Percentiles rank a stretch among this genome's conserved stretches.
phyloP scores from a whole-genome alignment of 2,888 invertebrate genomes.

The Hybos culiciformis region DNA sequence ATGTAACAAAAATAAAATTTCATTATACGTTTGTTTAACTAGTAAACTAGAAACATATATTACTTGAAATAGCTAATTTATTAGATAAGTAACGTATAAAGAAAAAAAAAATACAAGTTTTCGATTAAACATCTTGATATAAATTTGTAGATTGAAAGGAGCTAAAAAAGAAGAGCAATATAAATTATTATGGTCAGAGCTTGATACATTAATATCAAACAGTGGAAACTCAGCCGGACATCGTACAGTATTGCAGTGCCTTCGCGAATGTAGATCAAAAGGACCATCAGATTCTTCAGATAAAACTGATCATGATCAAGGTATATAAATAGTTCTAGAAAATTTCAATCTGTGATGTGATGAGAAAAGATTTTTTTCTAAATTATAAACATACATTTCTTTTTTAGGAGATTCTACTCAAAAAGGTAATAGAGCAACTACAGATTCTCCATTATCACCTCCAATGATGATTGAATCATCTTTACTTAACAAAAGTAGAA shows the following conservation, averaged over 20 bases:
- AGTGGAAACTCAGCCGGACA: conserved; percentile 69
- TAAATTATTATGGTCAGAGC: conserved; percentile 75
- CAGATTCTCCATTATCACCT: conserved; percentile 76
- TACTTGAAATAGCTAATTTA: no score
- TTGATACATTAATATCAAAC: conserved; percentile 68
- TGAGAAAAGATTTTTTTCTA: no score
- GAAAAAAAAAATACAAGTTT: not conserved
- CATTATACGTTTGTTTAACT: no score
- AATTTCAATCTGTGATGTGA: no score
- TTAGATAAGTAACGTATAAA: no score
- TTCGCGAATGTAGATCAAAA: conserved; percentile 55
- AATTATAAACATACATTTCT: conserved; percentile 16
- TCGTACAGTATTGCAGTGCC: conserved; percentile 59
- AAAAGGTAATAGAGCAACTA: conserved; percentile 50
- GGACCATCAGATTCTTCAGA: conserved; percentile 41
- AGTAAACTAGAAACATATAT: no score
- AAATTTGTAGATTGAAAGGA: conserved; percentile 26
- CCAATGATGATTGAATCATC: conserved; percentile 40
- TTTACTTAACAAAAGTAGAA: conserved; percentile 9
- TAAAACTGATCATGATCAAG: conserved; percentile 49
- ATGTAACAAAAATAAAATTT: not conserved
- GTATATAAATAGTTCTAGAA: no score
- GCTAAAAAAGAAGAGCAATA: conserved; percentile 77
- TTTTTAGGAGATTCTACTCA: not conserved
- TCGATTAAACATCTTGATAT: not conserved